Base-by-base conservation (phyloP, 2,113 vertebrate genomes). In the Charina bottae region DNA sequence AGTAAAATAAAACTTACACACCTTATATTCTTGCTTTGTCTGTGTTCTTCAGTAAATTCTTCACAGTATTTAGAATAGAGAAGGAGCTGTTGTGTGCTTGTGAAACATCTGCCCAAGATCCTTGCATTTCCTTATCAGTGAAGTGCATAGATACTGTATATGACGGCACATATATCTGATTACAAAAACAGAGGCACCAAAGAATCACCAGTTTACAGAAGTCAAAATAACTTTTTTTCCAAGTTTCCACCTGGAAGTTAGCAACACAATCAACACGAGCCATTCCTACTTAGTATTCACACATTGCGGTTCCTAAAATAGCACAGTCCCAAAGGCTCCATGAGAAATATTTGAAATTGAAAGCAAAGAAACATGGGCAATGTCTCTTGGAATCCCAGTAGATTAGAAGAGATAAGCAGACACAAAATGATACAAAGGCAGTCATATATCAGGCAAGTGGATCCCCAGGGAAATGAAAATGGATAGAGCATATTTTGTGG, bases 321-420 rank as follows among this genome's bases (percentile, higher is more conserved):
- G 90, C 64, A 33, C 33, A 0, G 6, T 87, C 92, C 94, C 83
- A 78, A 89, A 91, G 13, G 78, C 1, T 19, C 68, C 54, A 1
- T 21, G 88, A 92, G 42, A 94, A 89, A 15, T 88, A 3, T 85
- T 55, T 56, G 6, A 92, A 94, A 85, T 89, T 72, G 4, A 49
- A 90, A 88, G 90, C 2, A 0, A 85, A 53, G n/a, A 28, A 87
- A 42, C 23, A 83, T 90, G 7, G 49, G 26, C 42, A 28, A 83
- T 78, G 56, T 1, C 2, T 0, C 15, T 93, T 83, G 85, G 56
- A 11, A 90, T 33, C 3, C 11, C 72, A 9, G 72, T 91, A n/a
- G 4, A 11, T n/a, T 96, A 92, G 6, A 42, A 83, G 33, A 42
- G 21, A n/a, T 85, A 93, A 24, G 2, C 28, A 89, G 13, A 72